Conservation (phyloP, 1,140 invertebrate genomes). For the Hyposmocoma kahamanoa region DNA sequence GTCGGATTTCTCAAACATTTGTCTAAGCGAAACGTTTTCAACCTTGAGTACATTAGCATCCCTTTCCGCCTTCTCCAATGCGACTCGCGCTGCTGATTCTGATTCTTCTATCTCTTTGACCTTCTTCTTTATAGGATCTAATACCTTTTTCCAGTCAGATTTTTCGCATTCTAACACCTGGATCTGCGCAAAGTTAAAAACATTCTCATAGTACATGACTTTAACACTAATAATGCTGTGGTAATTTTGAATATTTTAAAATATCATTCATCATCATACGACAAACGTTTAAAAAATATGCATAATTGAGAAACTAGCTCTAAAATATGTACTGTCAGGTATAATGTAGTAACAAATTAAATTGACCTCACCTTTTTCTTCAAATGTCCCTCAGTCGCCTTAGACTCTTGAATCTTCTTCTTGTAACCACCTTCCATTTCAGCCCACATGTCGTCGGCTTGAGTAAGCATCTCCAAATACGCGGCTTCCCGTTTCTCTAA, state of each 20-base stretch:
- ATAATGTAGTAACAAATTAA: too few species aligned
- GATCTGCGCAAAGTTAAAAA: too few species aligned
- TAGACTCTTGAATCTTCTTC: conserved; percentile 71
- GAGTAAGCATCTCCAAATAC: conserved; percentile 82
- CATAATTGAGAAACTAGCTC: too few species aligned
- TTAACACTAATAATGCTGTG: too few species aligned
- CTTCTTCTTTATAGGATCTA: conserved; percentile 62
- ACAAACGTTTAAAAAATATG: neutral
- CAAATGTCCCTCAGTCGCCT: conserved; percentile 34
- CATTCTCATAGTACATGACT: too few species aligned
- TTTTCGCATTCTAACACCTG: conserved; percentile 46
- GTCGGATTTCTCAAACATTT: conserved; percentile 50
- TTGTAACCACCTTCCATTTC: conserved; percentile 80
- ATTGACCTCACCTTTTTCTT: conserved; percentile 45
- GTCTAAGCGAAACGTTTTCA: conserved; percentile 54
- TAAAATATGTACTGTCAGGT: too few species aligned
- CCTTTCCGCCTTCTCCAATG: conserved; percentile 70
- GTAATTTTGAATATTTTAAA: too few species aligned
- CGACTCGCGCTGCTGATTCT: conserved; percentile 65
- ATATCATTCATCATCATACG: too few species aligned
- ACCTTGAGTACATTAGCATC: conserved; percentile 59
- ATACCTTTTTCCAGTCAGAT: conserved; percentile 26
- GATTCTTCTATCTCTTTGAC: conserved; percentile 72
- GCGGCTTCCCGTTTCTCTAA: conserved; percentile 79
- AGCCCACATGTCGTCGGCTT: conserved; percentile 83